These are phyloP conservation scores for Alentia gelatinosa DNA, from an alignment of 2,888 invertebrate species.

Conservation along the genomic window DNA sequence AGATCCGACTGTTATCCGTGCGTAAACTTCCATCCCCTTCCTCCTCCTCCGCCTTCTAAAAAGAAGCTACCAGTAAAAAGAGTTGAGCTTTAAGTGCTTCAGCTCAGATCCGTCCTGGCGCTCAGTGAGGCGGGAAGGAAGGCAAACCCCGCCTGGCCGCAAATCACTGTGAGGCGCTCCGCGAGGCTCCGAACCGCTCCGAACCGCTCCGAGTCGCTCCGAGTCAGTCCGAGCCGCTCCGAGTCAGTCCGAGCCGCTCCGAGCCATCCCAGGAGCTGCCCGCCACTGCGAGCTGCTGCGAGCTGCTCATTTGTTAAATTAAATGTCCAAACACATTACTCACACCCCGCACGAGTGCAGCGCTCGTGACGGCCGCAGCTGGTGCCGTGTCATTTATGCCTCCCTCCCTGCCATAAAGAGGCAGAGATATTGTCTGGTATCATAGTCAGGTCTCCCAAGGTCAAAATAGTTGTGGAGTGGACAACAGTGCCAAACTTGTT, in stretches of 20 bases:
- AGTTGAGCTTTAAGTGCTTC: too few species aligned
- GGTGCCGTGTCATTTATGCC: background rate
- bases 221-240: too few species aligned
- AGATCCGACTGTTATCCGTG: too few species aligned
- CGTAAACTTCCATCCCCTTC: too few species aligned
- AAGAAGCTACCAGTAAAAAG: too few species aligned
- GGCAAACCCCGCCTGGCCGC: background rate
- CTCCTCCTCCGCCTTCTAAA: too few species aligned
- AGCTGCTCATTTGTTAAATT: background rate
- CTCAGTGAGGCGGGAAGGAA: background rate
- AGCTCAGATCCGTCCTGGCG: background rate
- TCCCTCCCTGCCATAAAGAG: background rate
- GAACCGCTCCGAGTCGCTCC: too few species aligned
- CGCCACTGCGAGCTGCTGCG: slow-evolving; percentile 64
- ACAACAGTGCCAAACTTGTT: too few species aligned
- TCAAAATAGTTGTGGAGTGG: too few species aligned
- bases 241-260: too few species aligned
- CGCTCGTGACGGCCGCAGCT: background rate
- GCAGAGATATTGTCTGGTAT: background rate
- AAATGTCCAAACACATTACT: background rate
- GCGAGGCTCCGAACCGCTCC: too few species aligned
- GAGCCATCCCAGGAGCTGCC: slow-evolving; percentile 67
- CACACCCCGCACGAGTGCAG: background rate
- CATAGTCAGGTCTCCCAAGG: background rate
- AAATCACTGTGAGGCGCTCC: too few species aligned